Evolutionary conservation across 2,113 vertebrate species (phyloP).

Genomic region (Arizona elegans): DNA sequence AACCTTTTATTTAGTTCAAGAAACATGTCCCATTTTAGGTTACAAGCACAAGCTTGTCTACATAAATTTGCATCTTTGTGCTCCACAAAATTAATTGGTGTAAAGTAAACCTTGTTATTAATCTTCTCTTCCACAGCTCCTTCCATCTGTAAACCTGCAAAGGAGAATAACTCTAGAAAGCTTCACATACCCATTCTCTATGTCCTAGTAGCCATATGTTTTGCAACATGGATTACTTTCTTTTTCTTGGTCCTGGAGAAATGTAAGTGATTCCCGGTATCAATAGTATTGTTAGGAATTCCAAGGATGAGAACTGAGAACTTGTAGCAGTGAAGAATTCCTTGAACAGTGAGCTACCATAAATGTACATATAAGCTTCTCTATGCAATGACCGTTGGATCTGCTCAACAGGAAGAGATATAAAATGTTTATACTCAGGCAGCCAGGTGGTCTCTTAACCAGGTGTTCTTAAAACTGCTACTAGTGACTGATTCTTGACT

Average conservation of each 20-base stretch:
- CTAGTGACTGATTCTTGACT: neutral
- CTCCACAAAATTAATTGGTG: neutral
- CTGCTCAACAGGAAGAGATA: neutral
- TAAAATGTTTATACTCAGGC: neutral
- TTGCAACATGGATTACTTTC: neutral
- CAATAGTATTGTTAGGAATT: neutral
- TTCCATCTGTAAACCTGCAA: neutral
- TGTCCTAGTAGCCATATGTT: neutral
- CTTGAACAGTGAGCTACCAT: neutral
- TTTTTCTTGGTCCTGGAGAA: neutral
- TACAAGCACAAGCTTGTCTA: neutral
- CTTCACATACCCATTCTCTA: neutral
- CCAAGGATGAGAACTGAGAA: neutral
- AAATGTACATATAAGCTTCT: neutral
- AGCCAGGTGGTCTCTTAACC: neutral
- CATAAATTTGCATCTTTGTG: neutral
- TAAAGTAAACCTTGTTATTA: neutral
- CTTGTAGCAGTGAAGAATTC: neutral
- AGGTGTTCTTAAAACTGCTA: neutral
- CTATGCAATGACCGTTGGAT: neutral
- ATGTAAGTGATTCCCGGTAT: neutral
- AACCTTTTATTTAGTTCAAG: neutral
- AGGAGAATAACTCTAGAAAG: neutral
- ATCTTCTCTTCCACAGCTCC: conserved; percentile 4
- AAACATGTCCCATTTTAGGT: neutral